Conservation (phyloP, 2,113 vertebrate genomes). For the Sylvilagus bachmani region DNA sequence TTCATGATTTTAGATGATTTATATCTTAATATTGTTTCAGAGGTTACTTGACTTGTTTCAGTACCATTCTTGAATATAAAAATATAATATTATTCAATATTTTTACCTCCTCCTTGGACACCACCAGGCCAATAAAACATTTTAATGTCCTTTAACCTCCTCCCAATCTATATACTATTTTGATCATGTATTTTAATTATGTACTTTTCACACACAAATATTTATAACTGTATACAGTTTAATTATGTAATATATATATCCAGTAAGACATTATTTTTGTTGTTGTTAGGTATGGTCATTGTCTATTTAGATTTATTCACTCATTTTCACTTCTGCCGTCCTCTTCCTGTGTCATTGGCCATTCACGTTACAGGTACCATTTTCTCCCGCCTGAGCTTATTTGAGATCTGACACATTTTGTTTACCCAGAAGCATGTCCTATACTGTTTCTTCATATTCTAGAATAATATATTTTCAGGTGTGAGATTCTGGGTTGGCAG, state of each 20-base stretch:
- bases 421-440: neutral
- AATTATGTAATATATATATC: neutral
- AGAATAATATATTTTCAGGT: neutral
- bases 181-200: neutral
- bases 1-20: conserved; percentile 28
- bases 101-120: conserved; percentile 10
- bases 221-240: neutral
- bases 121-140: neutral
- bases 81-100: neutral
- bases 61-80: neutral
- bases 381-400: neutral
- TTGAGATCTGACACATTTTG: neutral
- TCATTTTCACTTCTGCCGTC: neutral
- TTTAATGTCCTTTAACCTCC: conserved; percentile 15
- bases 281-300: neutral
- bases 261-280: neutral
- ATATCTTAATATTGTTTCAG: neutral
- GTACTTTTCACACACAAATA: too few relatives aligned
- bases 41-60: neutral
- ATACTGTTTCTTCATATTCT: neutral
- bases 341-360: neutral
- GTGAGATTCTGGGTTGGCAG: neutral
- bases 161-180: neutral
- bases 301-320: neutral
- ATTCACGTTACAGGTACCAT: neutral